Evolutionary conservation across 2,797 vertebrate genomes (phyloP).

Genomic region (Sylvilagus floridanus): DNA sequence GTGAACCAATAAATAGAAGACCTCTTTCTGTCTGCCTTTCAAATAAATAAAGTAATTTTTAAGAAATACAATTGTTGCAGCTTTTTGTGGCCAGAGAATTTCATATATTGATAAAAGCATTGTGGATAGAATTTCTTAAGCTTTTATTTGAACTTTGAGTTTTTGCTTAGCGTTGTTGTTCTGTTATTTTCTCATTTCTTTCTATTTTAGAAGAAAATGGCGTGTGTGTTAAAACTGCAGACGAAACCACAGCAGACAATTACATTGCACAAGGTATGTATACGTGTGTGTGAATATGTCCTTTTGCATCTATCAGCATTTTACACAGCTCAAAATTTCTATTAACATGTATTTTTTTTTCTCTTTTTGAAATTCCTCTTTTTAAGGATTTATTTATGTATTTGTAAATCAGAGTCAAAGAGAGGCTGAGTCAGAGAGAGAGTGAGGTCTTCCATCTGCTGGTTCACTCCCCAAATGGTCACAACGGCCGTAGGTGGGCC

Average conservation of each 20-base stretch:
- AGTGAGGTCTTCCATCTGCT: too few relatives aligned
- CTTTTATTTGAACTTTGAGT: conserved; percentile 63
- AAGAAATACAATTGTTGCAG: not conserved
- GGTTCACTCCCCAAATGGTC: too few relatives aligned
- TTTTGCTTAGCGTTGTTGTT: conserved; percentile 52
- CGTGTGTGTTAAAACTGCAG: conserved; percentile 93
- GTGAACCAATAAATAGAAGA: too few relatives aligned
- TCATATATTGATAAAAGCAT: not conserved
- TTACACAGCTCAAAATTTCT: conserved; percentile 9
- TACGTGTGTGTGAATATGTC: not conserved
- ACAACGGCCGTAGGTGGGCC: too few relatives aligned
- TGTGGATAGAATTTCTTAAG: conserved; percentile 24
- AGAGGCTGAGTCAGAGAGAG: too few relatives aligned
- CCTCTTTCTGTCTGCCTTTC: too few relatives aligned
- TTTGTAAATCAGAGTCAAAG: too few relatives aligned
- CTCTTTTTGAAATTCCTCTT: too few relatives aligned
- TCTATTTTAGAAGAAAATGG: conserved; percentile 93
- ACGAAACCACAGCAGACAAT: conserved; percentile 85
- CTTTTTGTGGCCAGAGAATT: not conserved
- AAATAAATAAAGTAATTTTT: not conserved
- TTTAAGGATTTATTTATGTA: too few relatives aligned
- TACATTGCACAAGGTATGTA: conserved; percentile 84
- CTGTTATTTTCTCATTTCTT: conserved; percentile 61
- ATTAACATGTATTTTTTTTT: not conserved
- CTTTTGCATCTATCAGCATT: not conserved